Evolutionary conservation across 2,888 invertebrate species (phyloP).

Genomic region (Cephus spinipes): DNA sequence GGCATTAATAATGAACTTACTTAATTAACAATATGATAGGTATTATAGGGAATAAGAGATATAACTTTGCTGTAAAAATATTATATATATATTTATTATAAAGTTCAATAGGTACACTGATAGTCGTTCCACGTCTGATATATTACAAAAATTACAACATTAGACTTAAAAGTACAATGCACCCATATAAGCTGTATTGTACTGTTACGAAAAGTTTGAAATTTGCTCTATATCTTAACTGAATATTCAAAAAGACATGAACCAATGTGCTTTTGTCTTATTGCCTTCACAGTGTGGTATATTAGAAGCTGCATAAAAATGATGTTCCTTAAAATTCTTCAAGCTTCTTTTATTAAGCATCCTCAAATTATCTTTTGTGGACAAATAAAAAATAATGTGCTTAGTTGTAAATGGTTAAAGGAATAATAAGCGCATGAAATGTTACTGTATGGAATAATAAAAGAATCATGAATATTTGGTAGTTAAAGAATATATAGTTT

Average conservation of each 20-base stretch:
- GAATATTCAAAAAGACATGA: not conserved
- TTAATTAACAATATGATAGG: slow-evolving; percentile 20
- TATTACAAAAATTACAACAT: not conserved
- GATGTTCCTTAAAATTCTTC: not conserved
- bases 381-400: not conserved
- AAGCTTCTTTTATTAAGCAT: not conserved
- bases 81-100: slow-evolving; percentile 32
- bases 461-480: not conserved
- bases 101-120: not conserved
- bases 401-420: not conserved
- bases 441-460: not conserved
- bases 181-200: not conserved
- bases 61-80: slow-evolving; percentile 27
- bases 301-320: not conserved
- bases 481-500: not conserved
- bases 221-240: not conserved
- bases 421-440: not conserved
- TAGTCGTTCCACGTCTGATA: not conserved
- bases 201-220: not conserved
- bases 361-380: not conserved
- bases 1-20: not conserved
- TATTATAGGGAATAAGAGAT: slow-evolving; percentile 29
- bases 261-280: not conserved
- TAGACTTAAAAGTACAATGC: not conserved
- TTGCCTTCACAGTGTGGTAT: not conserved